Conservation (phyloP, 2,888 invertebrate genomes). For the Perithous albicinctus region DNA sequence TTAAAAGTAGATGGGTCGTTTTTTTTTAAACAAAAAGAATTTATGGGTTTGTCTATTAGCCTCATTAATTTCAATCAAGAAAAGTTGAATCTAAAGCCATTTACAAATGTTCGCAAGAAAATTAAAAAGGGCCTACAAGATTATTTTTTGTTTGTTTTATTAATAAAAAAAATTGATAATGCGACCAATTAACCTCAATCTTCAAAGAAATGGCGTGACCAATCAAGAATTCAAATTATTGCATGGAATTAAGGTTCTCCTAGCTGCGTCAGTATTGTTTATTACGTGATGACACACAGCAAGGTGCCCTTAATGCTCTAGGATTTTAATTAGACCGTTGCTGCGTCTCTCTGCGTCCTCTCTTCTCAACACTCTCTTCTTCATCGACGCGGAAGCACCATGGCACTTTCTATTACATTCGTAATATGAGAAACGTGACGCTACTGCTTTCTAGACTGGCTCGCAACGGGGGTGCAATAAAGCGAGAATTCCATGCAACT, state of each 20-base stretch:
- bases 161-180: no score
- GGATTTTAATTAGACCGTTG: conserved; percentile 67
- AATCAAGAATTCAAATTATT: conserved; percentile 21
- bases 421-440: conserved; percentile 55
- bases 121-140: no score
- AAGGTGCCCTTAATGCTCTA: conserved; percentile 44
- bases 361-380: conserved; percentile 35
- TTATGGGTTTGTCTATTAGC: no score
- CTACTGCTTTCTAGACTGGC: conserved; percentile 7
- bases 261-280: conserved; percentile 8
- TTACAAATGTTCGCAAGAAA: no score
- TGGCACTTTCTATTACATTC: conserved; percentile 49
- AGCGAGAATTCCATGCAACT: conserved; percentile 49
- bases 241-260: background rate
- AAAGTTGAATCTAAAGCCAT: background rate
- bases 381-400: conserved; percentile 43
- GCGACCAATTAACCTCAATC: background rate
- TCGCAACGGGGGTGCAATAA: conserved; percentile 54
- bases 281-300: background rate
- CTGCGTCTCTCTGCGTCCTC: conserved; percentile 37
- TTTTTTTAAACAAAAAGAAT: no score
- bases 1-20: no score
- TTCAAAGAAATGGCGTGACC: background rate
- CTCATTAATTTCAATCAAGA: background rate
- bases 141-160: background rate